A percentile compares a stretch with the other conserved stretches of the same genome.
Evolutionary conservation across 2,113 vertebrate genomes (phyloP).

Genomic region (Drymodes brunneopygia): DNA sequence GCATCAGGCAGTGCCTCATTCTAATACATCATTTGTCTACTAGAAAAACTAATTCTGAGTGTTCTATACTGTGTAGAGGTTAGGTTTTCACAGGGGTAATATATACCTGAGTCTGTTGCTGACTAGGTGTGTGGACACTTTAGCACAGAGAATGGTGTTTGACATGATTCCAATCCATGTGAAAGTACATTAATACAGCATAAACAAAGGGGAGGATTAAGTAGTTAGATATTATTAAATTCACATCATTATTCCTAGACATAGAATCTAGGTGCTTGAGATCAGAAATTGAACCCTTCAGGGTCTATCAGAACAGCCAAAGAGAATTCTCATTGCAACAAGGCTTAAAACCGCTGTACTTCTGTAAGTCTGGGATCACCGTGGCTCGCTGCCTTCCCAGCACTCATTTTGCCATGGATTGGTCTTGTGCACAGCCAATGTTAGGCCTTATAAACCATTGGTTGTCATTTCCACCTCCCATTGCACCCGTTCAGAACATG

Average conservation of each 20-base stretch:
- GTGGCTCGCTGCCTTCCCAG: neutral
- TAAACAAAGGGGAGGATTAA: neutral
- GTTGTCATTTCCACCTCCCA: neutral
- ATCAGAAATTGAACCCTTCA: neutral
- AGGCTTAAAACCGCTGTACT: neutral
- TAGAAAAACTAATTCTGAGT: neutral
- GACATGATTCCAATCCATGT: neutral
- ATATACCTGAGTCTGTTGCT: neutral
- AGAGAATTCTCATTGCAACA: neutral
- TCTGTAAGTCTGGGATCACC: neutral
- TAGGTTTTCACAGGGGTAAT: neutral
- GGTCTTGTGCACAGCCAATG: fast-evolving
- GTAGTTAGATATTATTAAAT: neutral
- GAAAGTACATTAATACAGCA: neutral
- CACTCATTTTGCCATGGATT: neutral
- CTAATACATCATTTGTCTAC: neutral
- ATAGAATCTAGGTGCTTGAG: neutral
- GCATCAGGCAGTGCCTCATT: neutral
- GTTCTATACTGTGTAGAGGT: neutral
- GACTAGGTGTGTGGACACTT: neutral
- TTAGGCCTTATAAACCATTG: neutral
- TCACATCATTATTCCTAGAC: neutral
- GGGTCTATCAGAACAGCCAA: neutral
- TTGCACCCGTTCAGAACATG: neutral
- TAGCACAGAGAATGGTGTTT: neutral